Conservation (phyloP, 2,888 invertebrate genomes). For the Lordiphosa andalusiaca region DNA sequence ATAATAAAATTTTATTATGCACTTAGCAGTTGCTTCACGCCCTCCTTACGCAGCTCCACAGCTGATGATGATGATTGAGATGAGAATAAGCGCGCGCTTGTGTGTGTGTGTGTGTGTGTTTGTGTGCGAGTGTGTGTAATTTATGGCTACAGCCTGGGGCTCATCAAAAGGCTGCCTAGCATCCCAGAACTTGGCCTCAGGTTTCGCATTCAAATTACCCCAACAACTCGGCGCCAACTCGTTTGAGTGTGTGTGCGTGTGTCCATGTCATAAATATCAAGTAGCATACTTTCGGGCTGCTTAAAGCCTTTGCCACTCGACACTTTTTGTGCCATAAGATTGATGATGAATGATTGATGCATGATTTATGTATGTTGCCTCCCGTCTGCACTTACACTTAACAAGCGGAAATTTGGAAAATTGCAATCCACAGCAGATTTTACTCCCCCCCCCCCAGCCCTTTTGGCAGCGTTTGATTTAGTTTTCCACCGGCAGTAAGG, state of each 20-base stretch:
- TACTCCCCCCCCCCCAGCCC: constrained; percentile 11
- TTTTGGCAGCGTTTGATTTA: not conserved
- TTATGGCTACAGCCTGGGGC: constrained; percentile 39
- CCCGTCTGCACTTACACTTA: no score
- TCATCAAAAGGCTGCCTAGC: constrained; percentile 27
- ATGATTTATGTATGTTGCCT: constrained; percentile 40
- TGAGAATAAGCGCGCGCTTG: not conserved
- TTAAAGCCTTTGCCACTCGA: constrained; percentile 12
- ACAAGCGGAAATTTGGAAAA: constrained; percentile 24
- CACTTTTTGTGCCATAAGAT: constrained; percentile 40
- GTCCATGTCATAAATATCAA: constrained; percentile 33
- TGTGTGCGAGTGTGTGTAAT: constrained; percentile 37
- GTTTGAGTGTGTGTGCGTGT: not conserved
- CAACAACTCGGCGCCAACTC: constrained; percentile 12
- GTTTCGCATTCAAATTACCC: constrained; percentile 49
- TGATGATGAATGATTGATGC: constrained; percentile 71
- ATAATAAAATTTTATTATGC: constrained; percentile 70
- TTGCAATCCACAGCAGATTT: constrained; percentile 48
- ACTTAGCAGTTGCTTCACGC: constrained; percentile 53
- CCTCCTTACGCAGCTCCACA: constrained; percentile 19
- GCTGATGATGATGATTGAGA: constrained; percentile 13
- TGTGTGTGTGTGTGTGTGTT: constrained; percentile 18
- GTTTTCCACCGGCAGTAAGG: no score
- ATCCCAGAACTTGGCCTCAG: constrained; percentile 12
- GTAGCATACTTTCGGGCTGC: constrained; percentile 19